Evolutionary conservation across 2,888 invertebrate species (phyloP), one percentile per base, ranked within the genome.

Genomic region (Hoplodrina ambigua): DNA sequence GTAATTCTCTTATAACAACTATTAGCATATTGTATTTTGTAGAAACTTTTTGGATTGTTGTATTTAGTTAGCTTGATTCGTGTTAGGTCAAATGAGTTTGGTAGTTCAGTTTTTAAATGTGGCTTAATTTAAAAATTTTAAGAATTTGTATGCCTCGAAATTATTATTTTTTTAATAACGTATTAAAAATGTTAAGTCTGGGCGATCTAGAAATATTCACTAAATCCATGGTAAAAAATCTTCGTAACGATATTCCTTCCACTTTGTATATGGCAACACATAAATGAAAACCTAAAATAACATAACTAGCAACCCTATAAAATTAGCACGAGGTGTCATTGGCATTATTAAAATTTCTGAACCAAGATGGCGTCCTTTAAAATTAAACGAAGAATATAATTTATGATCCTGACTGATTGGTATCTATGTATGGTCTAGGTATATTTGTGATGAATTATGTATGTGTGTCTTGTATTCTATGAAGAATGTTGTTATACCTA

Each of bases 11-110:
- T 85, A 85, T 85, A 85, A 86, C 84, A 83, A 76, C 74, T 80
- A 88, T 89, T 90, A 81, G 80, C 89, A 88, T 89, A 87, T 86
- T 85, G 86, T 84, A 84, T 84, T 86, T 82, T 64, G 80, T 71
- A 60, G 44, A 61, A 81, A 79, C 70, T 79, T 79, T 59, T 66
- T 37, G 54, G 17, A 60, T 61, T 49, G 20, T 54, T 74, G 67
- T 70, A 79, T 56, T 54, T 44, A 17, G 20, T n/a, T 54, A n/a
- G 33, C 15, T 50, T 53, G 67, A 52, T 61, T 61, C 49, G 20
- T 59, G 60, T 67, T 50, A 33, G 50, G 55, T 59, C 59, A 69
- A 56, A 69, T 60, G 41, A 62, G 75, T 55, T 67, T 61, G 67
- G 54, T 41, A 57, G 50, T 33, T 30, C 30, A 37, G 19, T 55